Conservation (phyloP, 35 echinoderm and acorn worm genomes). For the Apostichopus californicus region DNA sequence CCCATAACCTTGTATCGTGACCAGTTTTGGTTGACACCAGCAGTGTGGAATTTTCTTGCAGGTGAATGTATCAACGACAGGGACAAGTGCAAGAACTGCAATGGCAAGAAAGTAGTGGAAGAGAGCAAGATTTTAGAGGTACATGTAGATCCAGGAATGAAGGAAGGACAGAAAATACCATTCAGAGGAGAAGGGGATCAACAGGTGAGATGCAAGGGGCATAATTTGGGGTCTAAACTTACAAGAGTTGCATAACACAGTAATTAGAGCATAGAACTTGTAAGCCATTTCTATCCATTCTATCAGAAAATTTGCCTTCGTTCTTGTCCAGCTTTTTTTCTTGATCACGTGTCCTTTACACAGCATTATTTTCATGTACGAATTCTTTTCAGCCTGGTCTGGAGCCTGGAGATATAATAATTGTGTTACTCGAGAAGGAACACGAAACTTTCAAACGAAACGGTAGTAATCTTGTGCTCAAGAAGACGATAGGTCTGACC, state of each 20-base stretch:
- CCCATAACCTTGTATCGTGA: too few relatives aligned
- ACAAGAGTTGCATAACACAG: too few relatives aligned
- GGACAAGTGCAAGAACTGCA: slow-evolving; percentile 88
- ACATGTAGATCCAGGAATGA: slow-evolving; percentile 92
- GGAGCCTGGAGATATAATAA: slow-evolving; percentile 95
- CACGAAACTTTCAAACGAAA: slow-evolving; percentile 80
- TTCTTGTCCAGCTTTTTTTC: too few relatives aligned
- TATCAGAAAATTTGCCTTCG: too few relatives aligned
- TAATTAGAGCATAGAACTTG: too few relatives aligned
- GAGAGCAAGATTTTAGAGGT: slow-evolving; percentile 96
- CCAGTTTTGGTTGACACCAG: too few relatives aligned
- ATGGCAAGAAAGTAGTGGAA: slow-evolving; percentile 83
- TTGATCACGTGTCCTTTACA: too few relatives aligned
- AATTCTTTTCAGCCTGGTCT: slow-evolving; percentile 73
- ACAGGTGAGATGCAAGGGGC: slow-evolving; percentile 58
- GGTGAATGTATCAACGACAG: slow-evolving; percentile 92
- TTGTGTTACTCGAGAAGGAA: slow-evolving; percentile 90
- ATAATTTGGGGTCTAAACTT: too few relatives aligned
- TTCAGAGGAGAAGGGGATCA: slow-evolving; percentile 98
- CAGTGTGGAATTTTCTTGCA: slow-evolving; percentile 33
- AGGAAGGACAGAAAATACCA: slow-evolving; percentile 92
- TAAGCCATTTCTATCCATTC: too few relatives aligned
- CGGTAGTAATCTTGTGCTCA: slow-evolving; percentile 75
- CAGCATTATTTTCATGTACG: too few relatives aligned
- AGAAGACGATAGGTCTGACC: slow-evolving; percentile 84